Conservation (phyloP, 2,888 invertebrate genomes). For the Alsophila aescularia region DNA sequence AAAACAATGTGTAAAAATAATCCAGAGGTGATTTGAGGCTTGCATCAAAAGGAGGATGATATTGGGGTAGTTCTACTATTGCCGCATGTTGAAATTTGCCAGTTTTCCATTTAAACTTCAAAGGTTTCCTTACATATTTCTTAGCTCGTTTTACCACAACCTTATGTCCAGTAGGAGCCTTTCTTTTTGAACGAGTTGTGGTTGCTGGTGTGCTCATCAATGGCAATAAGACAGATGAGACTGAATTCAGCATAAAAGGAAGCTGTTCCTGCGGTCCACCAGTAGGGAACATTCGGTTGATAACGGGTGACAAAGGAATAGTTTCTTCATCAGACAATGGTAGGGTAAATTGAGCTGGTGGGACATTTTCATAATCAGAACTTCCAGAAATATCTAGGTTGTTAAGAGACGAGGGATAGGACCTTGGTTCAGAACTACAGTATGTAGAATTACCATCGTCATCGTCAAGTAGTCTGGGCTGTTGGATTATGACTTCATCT, state of each 20-base stretch:
- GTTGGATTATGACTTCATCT: neutral
- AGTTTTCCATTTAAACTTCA: no score
- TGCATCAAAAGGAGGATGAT: no score
- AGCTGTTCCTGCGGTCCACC: neutral
- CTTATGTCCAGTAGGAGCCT: constrained; percentile 17
- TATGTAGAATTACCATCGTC: neutral
- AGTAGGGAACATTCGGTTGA: neutral
- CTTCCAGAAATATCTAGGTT: neutral
- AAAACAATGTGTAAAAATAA: no score
- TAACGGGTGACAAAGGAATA: neutral
- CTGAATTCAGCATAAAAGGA: no score
- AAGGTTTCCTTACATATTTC: no score
- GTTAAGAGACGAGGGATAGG: neutral
- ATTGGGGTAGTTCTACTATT: no score
- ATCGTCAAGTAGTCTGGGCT: neutral
- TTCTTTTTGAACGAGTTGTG: neutral
- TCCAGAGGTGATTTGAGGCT: no score
- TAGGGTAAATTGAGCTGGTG: neutral
- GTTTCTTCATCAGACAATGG: neutral
- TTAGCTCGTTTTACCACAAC: no score
- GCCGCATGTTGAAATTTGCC: no score
- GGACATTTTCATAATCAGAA: neutral
- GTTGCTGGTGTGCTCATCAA: neutral
- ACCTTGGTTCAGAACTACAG: neutral
- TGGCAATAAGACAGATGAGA: no score